A percentile compares a stretch with the other conserved stretches of the same genome.
Evolutionary conservation across 2,113 vertebrate species (phyloP).

Genomic region (Ciconia boyciana): DNA sequence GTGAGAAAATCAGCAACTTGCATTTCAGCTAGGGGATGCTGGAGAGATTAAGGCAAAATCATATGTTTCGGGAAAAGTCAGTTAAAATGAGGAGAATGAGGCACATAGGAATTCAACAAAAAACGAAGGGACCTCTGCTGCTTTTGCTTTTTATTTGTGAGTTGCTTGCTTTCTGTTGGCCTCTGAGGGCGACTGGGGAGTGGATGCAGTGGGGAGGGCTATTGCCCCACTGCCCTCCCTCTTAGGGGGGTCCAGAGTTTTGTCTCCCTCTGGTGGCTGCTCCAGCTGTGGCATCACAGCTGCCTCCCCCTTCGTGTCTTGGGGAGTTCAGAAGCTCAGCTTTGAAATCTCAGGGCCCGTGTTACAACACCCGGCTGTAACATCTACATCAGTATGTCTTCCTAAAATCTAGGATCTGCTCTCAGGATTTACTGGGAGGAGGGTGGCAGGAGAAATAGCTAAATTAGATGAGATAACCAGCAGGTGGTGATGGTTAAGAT

Average conservation of each 20-base stretch:
- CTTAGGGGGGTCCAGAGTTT: not conserved
- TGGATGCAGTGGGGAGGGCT: not conserved
- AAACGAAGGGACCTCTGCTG: not conserved
- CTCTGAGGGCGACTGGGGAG: not conserved
- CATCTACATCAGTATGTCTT: not conserved
- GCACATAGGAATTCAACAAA: not conserved
- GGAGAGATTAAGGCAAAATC: not conserved
- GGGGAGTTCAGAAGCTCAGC: not conserved
- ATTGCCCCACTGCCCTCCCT: too few relatives aligned
- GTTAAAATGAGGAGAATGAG: not conserved
- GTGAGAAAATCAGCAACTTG: not conserved
- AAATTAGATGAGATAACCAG: not conserved
- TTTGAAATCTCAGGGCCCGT: not conserved
- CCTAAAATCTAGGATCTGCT: not conserved
- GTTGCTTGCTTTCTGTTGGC: not conserved
- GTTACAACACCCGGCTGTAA: not conserved
- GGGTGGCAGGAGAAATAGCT: not conserved
- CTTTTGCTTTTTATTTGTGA: not conserved
- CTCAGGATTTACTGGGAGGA: not conserved
- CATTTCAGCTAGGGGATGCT: not conserved
- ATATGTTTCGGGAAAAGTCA: not conserved
- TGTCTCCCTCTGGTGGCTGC: not conserved
- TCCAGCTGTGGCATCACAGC: not conserved
- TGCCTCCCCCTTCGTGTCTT: not conserved
- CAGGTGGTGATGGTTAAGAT: not conserved